Base-by-base conservation (phyloP, 1,140 invertebrate genomes). In the Lithobius niger region DNA sequence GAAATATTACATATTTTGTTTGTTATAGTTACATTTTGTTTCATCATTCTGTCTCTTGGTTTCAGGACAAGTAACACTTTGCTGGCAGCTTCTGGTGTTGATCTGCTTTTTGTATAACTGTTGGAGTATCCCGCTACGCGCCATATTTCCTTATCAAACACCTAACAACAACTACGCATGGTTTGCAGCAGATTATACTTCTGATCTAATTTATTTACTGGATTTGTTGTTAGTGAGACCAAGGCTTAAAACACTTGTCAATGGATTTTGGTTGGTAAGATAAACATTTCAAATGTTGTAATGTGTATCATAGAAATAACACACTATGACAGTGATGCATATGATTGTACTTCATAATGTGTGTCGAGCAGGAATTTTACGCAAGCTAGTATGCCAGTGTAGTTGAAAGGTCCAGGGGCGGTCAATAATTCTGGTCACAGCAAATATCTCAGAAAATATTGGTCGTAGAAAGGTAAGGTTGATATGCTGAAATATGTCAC, bases 61-160 rank as follows among this genome's bases (percentile, higher is more conserved):
- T 65, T 26, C 61, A 81, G 81, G 81, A 64, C 73, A 70, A 24
- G 67, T 76, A 21, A 92, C 93, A 67, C 78, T 94, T 27, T 71
- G 71, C 0, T 96, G 92, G 92, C 74, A 96, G 43, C 78, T 81
- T 27, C 69, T 91, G 4, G 84, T 92, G 0, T 82, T 83, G 0
- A 63, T 84, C 25, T 79, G 81, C 54, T 91, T 87, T 64, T 72
- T 88, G 31, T 97, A 96, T 72, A 96, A 97, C 65, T 82, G 82
- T 24, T 88, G 84, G 76, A 81, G 82, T 3, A 88, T 96, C 44
- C 84, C 88, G 0, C 69, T 96, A 4, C 73, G 92, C 21, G 79
- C 79, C 3, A 79, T 86, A 0, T 96, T 96, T 68, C 84, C 84
- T 0, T 88, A 86, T 69, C 86, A 91, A 67, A 85, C 81, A 1